These are phyloP conservation scores for Sitophilus oryzae DNA, from an alignment of 1,140 invertebrate genomes.

Conservation along the genomic window DNA sequence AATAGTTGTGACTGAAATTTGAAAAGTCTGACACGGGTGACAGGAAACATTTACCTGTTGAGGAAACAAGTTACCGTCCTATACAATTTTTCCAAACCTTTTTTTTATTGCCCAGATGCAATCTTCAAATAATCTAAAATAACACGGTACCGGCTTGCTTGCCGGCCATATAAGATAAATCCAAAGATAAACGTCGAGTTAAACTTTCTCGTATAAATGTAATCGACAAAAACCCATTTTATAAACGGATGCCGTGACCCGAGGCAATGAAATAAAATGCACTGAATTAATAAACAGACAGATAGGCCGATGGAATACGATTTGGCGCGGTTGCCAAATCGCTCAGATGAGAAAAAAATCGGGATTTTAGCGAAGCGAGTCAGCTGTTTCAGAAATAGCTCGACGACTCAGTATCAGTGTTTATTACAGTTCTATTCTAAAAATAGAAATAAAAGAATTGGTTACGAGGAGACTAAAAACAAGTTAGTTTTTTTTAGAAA, in stretches of 20 bases:
- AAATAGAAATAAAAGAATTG: too few relatives aligned
- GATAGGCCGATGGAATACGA: constrained; percentile 15
- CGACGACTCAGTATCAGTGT: too few relatives aligned
- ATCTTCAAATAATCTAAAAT: background rate
- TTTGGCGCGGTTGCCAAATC: background rate
- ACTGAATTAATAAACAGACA: constrained; percentile 21
- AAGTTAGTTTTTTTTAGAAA: too few relatives aligned
- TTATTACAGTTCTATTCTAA: too few relatives aligned
- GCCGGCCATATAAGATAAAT: constrained; percentile 14
- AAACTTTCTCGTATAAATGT: constrained; percentile 24
- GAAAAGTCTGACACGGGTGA: too few relatives aligned
- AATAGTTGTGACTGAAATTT: too few relatives aligned
- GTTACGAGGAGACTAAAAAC: too few relatives aligned
- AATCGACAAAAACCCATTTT: constrained; percentile 22
- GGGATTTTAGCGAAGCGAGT: background rate
- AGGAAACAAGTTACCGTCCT: too few relatives aligned
- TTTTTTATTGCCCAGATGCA: too few relatives aligned
- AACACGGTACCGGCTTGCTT: background rate
- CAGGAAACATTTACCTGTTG: too few relatives aligned
- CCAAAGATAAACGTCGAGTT: constrained; percentile 14
- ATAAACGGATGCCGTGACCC: constrained; percentile 26
- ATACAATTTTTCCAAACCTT: too few relatives aligned
- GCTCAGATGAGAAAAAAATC: background rate
- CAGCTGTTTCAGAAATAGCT: background rate
- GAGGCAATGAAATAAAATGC: constrained; percentile 26